phyloP scores from a whole-genome alignment of 2,113 vertebrate genomes.

The Okapia johnstoni region DNA sequence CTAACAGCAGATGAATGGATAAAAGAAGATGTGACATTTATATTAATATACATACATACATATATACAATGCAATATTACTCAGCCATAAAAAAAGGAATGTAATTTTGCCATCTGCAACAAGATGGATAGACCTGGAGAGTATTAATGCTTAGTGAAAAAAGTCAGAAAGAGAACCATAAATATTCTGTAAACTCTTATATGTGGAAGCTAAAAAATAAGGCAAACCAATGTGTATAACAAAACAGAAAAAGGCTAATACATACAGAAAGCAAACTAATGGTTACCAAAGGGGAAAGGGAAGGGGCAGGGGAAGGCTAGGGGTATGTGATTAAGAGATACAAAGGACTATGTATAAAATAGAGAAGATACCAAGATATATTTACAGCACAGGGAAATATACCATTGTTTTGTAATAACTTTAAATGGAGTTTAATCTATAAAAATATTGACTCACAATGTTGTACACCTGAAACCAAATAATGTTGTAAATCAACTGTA shows the following conservation, averaged over 20 bases:
- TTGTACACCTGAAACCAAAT: background rate
- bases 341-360: background rate
- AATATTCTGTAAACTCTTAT: background rate
- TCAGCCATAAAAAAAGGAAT: background rate
- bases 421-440: background rate
- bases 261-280: background rate
- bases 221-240: background rate
- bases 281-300: background rate
- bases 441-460: background rate
- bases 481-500: background rate
- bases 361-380: background rate
- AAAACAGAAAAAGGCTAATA: background rate
- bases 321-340: background rate
- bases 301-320: background rate
- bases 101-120: background rate
- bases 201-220: background rate
- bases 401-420: background rate
- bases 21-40: background rate
- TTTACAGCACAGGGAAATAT: background rate
- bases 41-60: background rate
- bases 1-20: background rate
- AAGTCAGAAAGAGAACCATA: background rate
- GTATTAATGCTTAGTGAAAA: background rate
- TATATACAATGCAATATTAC: background rate
- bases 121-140: background rate